Conservation (phyloP, 2,113 vertebrate species). For the Tursiops truncatus region DNA sequence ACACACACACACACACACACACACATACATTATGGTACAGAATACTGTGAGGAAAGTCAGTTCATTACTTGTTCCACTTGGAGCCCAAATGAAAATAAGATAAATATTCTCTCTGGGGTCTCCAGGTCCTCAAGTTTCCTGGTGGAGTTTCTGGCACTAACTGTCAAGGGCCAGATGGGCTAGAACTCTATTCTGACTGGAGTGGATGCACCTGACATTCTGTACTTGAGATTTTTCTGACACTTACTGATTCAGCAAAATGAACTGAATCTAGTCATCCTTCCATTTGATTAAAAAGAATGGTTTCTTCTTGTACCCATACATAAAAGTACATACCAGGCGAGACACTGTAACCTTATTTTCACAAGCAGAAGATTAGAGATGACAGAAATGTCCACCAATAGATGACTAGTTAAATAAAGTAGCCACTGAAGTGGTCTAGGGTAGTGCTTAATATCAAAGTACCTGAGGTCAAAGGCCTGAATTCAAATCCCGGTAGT, state of each 20-base stretch:
- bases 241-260: not conserved
- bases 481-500: not conserved
- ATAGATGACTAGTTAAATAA: not conserved
- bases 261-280: not conserved
- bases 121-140: not conserved
- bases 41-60: conserved; percentile 73
- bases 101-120: conserved; percentile 69
- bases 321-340: not conserved
- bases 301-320: not conserved
- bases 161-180: not conserved
- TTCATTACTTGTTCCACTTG: conserved; percentile 77
- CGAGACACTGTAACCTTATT: not conserved
- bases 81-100: conserved; percentile 76
- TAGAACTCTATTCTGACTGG: conserved; percentile 21
- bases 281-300: not conserved
- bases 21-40: conserved; percentile 69
- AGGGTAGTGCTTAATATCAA: not conserved
- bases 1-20: no score
- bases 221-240: conserved; percentile 5
- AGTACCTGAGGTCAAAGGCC: not conserved
- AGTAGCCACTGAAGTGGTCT: not conserved
- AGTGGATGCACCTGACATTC: not conserved
- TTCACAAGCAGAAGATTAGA: conserved; percentile 26
- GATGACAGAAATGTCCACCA: not conserved
- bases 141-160: conserved; percentile 41